Percentiles rank a stretch among this genome's conserved stretches.
These are phyloP conservation scores for Tinamus major DNA, from an alignment of 2,797 vertebrate species.

Conservation along the genomic window DNA sequence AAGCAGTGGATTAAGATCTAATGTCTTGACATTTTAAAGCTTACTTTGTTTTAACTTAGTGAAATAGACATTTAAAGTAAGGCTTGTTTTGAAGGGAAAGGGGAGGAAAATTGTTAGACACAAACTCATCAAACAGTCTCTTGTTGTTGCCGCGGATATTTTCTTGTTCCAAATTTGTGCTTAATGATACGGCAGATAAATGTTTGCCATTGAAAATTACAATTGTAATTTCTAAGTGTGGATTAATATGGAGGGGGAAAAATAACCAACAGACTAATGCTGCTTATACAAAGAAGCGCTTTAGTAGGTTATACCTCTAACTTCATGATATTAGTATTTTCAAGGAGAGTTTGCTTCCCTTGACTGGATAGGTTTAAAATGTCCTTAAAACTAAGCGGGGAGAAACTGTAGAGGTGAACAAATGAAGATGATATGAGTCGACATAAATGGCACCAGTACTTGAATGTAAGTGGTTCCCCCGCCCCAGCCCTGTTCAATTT, in stretches of 20 bases:
- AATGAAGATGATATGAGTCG: not conserved
- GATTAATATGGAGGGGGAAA: not conserved
- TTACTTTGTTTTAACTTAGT: not conserved
- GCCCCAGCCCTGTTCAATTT: no score
- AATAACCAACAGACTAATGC: rapidly evolving
- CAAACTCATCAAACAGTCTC: not conserved
- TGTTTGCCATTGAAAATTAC: not conserved
- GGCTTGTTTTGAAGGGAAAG: not conserved
- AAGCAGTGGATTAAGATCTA: not conserved
- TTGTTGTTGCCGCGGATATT: not conserved
- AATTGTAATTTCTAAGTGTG: not conserved
- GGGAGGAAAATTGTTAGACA: not conserved
- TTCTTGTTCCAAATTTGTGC: not conserved
- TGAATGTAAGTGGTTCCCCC: rapidly evolving
- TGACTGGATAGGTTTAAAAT: not conserved
- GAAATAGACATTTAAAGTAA: not conserved
- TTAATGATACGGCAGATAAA: not conserved
- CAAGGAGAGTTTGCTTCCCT: not conserved
- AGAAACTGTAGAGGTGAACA: not conserved
- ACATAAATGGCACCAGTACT: not conserved
- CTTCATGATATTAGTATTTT: not conserved
- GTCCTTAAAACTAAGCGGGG: not conserved
- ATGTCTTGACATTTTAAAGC: not conserved
- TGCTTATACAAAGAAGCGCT: not conserved
- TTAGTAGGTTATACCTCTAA: not conserved